phyloP scores from a whole-genome alignment of 1,140 invertebrate species.

The Latrodectus geometricus region DNA sequence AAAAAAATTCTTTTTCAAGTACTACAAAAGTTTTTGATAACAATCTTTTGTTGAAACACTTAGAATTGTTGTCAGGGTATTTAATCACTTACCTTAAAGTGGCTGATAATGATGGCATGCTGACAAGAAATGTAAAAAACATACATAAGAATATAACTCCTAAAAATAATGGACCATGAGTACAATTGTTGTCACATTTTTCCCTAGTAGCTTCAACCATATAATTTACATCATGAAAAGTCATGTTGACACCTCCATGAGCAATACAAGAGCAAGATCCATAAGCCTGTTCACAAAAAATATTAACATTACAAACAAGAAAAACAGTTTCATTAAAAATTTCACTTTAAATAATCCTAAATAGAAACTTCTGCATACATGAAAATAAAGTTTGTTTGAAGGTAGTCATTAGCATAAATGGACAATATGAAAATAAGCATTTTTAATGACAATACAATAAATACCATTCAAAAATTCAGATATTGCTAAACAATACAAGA shows the following conservation, averaged over 20 bases:
- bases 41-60: neutral
- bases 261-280: constrained; percentile 49
- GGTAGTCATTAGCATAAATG: too few species aligned
- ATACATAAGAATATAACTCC: constrained; percentile 79
- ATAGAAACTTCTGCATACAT: too few species aligned
- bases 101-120: constrained; percentile 82
- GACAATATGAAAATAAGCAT: too few species aligned
- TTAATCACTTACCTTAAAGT: constrained; percentile 75
- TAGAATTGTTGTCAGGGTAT: neutral
- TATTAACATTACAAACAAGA: neutral
- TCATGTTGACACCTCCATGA: constrained; percentile 21
- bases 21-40: too few species aligned
- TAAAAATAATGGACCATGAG: constrained; percentile 77
- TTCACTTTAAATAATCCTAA: too few species aligned
- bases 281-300: constrained; percentile 63
- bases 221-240: constrained; percentile 34
- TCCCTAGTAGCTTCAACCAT: constrained; percentile 73
- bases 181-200: constrained; percentile 76
- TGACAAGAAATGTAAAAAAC: constrained; percentile 81
- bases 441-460: too few species aligned
- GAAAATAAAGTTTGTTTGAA: too few species aligned
- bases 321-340: neutral
- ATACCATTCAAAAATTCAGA: too few species aligned
- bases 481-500: too few species aligned
- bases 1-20: too few species aligned